These are phyloP conservation scores for Diploscapter pachys DNA, from an alignment of 1,140 invertebrate genomes.

Conservation along the genomic window DNA sequence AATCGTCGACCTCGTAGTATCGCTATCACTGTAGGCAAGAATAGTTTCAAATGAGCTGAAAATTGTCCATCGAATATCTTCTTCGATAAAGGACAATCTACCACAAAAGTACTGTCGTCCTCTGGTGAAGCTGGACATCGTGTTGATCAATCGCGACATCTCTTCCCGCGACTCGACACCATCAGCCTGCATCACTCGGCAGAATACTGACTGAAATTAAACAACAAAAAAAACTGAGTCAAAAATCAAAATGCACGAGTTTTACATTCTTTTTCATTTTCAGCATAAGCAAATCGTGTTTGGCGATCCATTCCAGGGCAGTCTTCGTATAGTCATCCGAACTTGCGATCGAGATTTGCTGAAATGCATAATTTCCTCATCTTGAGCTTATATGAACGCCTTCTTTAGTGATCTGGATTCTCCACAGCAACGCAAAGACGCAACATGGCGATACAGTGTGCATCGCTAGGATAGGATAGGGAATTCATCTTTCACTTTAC, in stretches of 20 bases:
- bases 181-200: slow-evolving; percentile 24
- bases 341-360: slow-evolving; percentile 25
- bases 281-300: slow-evolving; percentile 22
- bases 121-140: slow-evolving; percentile 20
- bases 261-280: slow-evolving; percentile 26
- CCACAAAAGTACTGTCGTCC: slow-evolving; percentile 24
- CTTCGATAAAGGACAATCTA: not conserved
- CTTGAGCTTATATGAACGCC: no score
- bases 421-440: no score
- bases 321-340: slow-evolving; percentile 15
- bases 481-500: not conserved
- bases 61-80: not conserved
- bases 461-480: no score
- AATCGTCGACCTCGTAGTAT: slow-evolving; percentile 19
- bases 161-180: slow-evolving; percentile 25
- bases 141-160: slow-evolving; percentile 24
- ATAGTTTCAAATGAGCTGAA: slow-evolving; percentile 25
- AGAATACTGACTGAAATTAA: slow-evolving; percentile 14
- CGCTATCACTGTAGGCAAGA: slow-evolving; percentile 21
- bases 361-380: not conserved
- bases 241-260: not conserved
- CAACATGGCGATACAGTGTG: no score
- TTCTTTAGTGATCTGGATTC: no score
- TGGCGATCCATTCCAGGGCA: slow-evolving; percentile 28
- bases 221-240: not conserved